Percentiles rank a stretch among this genome's conserved stretches.
These are phyloP conservation scores for Xylota segnis DNA, from an alignment of 2,888 invertebrate genomes.

Conservation along the genomic window DNA sequence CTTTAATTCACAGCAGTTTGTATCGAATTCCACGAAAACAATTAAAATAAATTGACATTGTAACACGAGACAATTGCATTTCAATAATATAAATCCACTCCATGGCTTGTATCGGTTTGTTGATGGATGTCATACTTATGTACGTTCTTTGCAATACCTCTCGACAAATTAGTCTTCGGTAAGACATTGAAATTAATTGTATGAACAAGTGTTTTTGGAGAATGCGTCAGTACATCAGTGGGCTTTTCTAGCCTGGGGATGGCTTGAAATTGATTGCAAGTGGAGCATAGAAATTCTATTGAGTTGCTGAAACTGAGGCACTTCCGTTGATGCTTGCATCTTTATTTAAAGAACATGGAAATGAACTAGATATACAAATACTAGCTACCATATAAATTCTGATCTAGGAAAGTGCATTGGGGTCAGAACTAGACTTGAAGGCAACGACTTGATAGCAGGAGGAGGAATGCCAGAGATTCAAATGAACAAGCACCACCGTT, in stretches of 20 bases:
- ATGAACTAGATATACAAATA: too few relatives aligned
- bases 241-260: too few relatives aligned
- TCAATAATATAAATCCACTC: background rate
- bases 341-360: too few relatives aligned
- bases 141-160: conserved; percentile 6
- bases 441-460: too few relatives aligned
- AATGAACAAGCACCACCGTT: too few relatives aligned
- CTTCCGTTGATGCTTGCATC: background rate
- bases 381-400: too few relatives aligned
- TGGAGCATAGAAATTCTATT: background rate
- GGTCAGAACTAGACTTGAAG: too few relatives aligned
- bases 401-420: too few relatives aligned
- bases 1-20: too few relatives aligned
- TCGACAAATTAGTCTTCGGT: conserved; percentile 23
- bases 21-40: background rate
- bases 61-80: conserved; percentile 19
- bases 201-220: background rate
- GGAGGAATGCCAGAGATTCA: too few relatives aligned
- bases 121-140: background rate
- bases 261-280: background rate
- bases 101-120: background rate
- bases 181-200: conserved; percentile 35
- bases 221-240: background rate
- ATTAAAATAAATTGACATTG: conserved; percentile 7
- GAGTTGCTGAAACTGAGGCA: too few relatives aligned